Conservation (phyloP, 1,140 invertebrate genomes). For the Copidosoma floridanum region DNA sequence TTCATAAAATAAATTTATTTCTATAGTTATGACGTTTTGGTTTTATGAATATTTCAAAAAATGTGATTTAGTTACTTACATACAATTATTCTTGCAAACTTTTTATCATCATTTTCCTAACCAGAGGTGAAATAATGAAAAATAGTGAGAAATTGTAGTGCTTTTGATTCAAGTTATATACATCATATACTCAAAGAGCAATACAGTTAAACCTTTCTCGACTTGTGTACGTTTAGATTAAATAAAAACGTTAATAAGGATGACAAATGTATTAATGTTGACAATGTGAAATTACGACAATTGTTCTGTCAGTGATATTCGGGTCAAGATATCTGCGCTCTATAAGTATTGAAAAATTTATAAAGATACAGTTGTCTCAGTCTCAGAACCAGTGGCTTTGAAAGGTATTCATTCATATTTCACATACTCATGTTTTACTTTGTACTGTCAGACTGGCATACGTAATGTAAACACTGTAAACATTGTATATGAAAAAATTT, state of each 20-base stretch:
- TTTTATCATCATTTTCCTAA: slow-evolving; percentile 7
- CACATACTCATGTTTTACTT: background rate
- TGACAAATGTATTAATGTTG: background rate
- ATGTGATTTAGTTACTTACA: too few species aligned
- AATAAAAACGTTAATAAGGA: background rate
- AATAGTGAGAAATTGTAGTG: background rate
- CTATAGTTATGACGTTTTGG: too few species aligned
- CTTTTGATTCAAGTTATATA: too few species aligned
- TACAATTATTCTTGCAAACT: background rate
- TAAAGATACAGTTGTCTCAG: too few species aligned
- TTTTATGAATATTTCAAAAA: too few species aligned
- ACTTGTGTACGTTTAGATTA: background rate
- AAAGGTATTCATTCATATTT: slow-evolving; percentile 14
- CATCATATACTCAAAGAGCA: background rate
- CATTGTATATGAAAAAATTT: slow-evolving; percentile 22
- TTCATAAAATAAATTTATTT: too few species aligned
- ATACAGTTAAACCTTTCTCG: background rate
- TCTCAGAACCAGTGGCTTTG: background rate
- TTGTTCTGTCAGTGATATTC: background rate
- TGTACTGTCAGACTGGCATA: slow-evolving; percentile 8
- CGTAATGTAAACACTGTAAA: slow-evolving; percentile 15
- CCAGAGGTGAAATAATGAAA: background rate
- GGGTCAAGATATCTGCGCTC: background rate
- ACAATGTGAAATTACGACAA: background rate
- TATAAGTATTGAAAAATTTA: slow-evolving; percentile 14